phyloP scores from a whole-genome alignment of 1,140 invertebrate genomes.

The Aphidius gifuensis region DNA sequence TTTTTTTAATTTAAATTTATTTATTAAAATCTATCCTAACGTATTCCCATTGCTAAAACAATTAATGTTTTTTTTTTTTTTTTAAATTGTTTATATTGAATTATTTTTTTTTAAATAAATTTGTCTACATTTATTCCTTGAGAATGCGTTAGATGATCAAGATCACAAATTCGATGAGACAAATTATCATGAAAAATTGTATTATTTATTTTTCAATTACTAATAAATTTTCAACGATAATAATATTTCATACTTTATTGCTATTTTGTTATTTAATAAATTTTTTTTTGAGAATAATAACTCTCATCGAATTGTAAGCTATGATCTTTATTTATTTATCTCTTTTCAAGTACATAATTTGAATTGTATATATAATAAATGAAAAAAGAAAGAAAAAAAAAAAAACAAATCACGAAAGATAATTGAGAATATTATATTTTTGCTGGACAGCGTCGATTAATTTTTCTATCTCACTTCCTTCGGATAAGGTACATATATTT shows the following conservation, averaged over 20 bases:
- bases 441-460: slow-evolving; percentile 24
- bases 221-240: slow-evolving; percentile 2
- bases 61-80: not conserved
- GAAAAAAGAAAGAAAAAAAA: slow-evolving; percentile 4
- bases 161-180: not conserved
- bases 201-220: not conserved
- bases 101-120: not conserved
- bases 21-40: not conserved
- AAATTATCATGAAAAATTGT: too few species aligned
- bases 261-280: slow-evolving; percentile 9
- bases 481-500: slow-evolving; percentile 38
- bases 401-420: slow-evolving; percentile 12
- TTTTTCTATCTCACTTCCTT: slow-evolving; percentile 17
- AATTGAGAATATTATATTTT: too few species aligned
- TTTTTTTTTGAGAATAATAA: not conserved
- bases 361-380: slow-evolving; percentile 10
- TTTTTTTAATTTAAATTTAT: too few species aligned
- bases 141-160: slow-evolving; percentile 4
- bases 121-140: not conserved
- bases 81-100: not conserved
- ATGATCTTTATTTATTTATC: too few species aligned
- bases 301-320: too few species aligned
- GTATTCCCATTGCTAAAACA: slow-evolving; percentile 1
- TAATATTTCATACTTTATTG: not conserved
- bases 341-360: too few species aligned